Evolutionary conservation across 2,113 vertebrate species (phyloP), one percentile per base, ranked within the genome.

Genomic region (Thalassoma bifasciatum): DNA sequence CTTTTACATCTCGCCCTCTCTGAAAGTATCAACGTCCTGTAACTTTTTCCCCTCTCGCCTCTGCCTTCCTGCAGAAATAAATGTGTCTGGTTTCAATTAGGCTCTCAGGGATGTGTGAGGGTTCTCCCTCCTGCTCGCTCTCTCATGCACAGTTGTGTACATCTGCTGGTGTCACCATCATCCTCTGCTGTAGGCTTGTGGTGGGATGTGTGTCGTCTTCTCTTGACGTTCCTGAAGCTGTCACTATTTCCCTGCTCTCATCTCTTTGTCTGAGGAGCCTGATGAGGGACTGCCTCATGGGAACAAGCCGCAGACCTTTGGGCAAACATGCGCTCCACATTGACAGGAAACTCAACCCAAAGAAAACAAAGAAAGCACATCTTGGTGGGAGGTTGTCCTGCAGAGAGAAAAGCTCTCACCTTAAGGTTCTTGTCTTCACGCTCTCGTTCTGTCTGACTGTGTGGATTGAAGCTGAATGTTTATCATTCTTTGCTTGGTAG

Each of bases 61-160:
- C 44, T 56, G n/a, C 60, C 72, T 14, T 36, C 59, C 74, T 61
- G 69, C 69, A 58, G 52, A 75, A 72, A 54, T 53, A 30, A 87
- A 76, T 50, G 13, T 38, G 66, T 86, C 77, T 92, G 91, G 57
- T 85, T 89, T 78, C 77, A 91, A 86, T 91, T 92, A 90, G 68
- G 84, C 69, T 82, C 74, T 63, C 66, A 68, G 72, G 72, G 79
- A 64, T 81, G 74, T 37, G 66, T 75, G 66, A 81, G 59, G 46
- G 12, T 72, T 72, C 47, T 77, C 61, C 59, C 5, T 63, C 10
- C 11, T 5, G 26, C 60, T 66, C 22, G 38, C 60, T 62, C 62
- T 21, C 38, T 36, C 59, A 69, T 61, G 66, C 44, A 46, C 17
- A 46, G 44, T 30, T 30, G 30, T 46, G 17, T 30, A 66, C 13